These are phyloP conservation scores for Petrocephalus sullivani DNA, from an alignment of 2,797 vertebrate species.

Conservation along the genomic window DNA sequence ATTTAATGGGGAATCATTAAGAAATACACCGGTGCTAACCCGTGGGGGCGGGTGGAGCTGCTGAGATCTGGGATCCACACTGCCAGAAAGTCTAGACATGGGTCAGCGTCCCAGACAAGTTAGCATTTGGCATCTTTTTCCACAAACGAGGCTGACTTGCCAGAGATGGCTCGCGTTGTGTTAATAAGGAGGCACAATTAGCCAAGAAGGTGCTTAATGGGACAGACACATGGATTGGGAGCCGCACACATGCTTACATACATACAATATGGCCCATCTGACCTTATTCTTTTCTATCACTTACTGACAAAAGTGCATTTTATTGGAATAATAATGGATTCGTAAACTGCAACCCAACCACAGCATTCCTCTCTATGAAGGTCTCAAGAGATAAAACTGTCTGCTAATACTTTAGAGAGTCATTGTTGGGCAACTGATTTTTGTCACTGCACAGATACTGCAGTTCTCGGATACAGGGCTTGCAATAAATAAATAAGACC, in stretches of 20 bases:
- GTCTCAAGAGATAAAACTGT: background rate
- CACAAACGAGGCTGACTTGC: background rate
- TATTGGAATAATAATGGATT: background rate
- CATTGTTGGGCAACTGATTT: background rate
- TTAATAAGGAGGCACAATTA: background rate
- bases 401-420: background rate
- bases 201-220: background rate
- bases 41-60: background rate
- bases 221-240: background rate
- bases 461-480: background rate
- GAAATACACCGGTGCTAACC: background rate
- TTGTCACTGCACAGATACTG: background rate
- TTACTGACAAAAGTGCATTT: background rate
- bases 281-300: background rate
- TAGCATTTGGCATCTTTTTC: background rate
- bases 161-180: background rate
- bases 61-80: background rate
- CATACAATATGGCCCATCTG: background rate
- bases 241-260: background rate
- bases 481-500: background rate
- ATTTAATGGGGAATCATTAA: slow-evolving; percentile 4
- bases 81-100: background rate
- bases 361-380: background rate
- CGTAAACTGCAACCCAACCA: background rate
- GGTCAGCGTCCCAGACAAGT: background rate